These are phyloP conservation scores for Venustoraphidia nigricollis DNA, from an alignment of 2,888 invertebrate species.

Conservation along the genomic window DNA sequence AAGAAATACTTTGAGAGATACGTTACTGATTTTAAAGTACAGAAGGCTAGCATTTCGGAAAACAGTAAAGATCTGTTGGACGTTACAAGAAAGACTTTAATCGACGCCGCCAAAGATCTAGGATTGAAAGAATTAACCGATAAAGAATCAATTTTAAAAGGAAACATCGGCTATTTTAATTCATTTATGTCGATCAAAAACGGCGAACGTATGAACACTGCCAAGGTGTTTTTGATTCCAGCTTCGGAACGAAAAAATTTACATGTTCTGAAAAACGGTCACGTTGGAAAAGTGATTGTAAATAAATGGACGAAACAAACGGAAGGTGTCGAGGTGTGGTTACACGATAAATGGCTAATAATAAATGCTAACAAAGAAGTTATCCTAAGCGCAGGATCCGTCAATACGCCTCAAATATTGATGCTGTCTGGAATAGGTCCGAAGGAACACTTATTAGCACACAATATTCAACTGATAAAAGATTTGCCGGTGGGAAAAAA, in stretches of 20 bases:
- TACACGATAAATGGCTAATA: constrained; percentile 18
- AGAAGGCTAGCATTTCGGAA: neutral
- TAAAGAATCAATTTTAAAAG: constrained; percentile 20
- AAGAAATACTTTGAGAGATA: constrained; percentile 13
- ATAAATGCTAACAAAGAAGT: constrained; percentile 38
- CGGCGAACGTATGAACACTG: constrained; percentile 26
- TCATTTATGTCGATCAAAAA: constrained; percentile 25
- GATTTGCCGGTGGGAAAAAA: constrained; percentile 37
- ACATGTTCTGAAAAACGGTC: constrained; percentile 30
- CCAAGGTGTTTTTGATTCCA: constrained; percentile 26
- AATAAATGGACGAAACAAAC: constrained; percentile 28
- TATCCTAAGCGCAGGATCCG: constrained; percentile 46
- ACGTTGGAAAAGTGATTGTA: constrained; percentile 32
- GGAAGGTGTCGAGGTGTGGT: constrained; percentile 25
- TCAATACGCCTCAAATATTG: constrained; percentile 50
- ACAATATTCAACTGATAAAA: constrained; percentile 27
- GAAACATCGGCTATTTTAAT: constrained; percentile 24
- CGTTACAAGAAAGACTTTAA: neutral
- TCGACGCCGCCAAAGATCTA: constrained; percentile 18
- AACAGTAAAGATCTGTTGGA: neutral
- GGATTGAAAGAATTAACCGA: constrained; percentile 17
- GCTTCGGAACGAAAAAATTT: constrained; percentile 26
- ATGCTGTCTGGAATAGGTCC: constrained; percentile 53
- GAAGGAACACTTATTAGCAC: constrained; percentile 28
- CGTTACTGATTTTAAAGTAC: constrained; percentile 12